Conservation (phyloP, 1,140 invertebrate genomes). For the Cyrtorhinus lividipennis region DNA sequence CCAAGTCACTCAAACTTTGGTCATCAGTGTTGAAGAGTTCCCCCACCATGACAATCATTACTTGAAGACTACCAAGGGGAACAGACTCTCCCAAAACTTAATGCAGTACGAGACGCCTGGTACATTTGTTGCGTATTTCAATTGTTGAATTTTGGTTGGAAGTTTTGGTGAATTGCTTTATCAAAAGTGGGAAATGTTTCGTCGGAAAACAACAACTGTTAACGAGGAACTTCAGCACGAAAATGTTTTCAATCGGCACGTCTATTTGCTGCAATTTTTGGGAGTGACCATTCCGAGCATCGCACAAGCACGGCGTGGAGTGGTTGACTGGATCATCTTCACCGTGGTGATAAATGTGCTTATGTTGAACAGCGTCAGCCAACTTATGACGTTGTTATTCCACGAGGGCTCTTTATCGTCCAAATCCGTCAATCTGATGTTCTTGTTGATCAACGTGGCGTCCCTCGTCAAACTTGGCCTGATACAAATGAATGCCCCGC, state of each 20-base stretch:
- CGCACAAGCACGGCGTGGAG: neutral
- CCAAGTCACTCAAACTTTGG: no score
- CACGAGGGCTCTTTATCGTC: neutral
- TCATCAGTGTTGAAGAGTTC: no score
- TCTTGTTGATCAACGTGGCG: slow-evolving; percentile 2
- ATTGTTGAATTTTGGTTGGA: no score
- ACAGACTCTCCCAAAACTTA: no score
- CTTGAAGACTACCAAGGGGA: no score
- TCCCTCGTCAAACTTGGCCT: neutral
- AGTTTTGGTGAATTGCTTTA: no score
- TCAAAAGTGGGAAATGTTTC: no score
- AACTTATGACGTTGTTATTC: neutral
- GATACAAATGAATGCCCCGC: neutral
- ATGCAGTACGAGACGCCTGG: no score
- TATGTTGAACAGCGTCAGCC: neutral
- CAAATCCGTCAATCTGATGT: neutral
- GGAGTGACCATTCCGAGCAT: neutral
- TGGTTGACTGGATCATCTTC: neutral
- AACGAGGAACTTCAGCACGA: neutral
- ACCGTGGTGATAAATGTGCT: neutral
- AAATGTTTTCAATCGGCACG: slow-evolving; percentile 9
- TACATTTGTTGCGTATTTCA: no score
- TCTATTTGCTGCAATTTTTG: neutral
- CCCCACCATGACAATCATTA: no score
- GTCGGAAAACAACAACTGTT: neutral